Evolutionary conservation across 1,140 invertebrate genomes (phyloP), one percentile per base, ranked within the genome.

Genomic region (Nixonia krombeini): DNA sequence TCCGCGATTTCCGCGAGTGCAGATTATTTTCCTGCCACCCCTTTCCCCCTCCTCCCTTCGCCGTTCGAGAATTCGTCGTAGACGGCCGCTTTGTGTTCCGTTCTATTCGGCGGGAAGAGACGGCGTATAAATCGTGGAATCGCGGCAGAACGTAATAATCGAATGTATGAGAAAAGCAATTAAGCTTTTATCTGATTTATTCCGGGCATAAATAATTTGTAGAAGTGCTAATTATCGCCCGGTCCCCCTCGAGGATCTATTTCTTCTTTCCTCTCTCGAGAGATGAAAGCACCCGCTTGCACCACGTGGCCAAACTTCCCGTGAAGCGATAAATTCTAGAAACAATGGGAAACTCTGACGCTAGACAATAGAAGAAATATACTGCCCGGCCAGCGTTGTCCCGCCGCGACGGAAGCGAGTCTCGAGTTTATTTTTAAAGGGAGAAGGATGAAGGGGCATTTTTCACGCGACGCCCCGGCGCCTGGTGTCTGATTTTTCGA

Each of bases 321-420:
- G 73, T 82, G 78, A 79, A 81, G 72, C 77, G 78, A 82, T 83
- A 83, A 83, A 83, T 83, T 81, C 70, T 62, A 75, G 76, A 83
- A 83, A 83, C 80, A 83, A 83, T 83, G 81, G 79, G 74, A 82
- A 82, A 82, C 80, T 81, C 76, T 52, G 46, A 35, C 23, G 67
- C 74, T 81, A 81, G 78, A 82, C 78, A 83, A 83, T 83, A 81
- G 80, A 81, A 83, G 77, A 83, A 81, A 82, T 82, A 75, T 80
- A 79, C 42, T 26, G 51, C 52, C 56, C 41, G 10, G 40, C 44
- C 28, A 52, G 35, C 37, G 23, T 28, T 53, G 35, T 45, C 46
- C 26, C 29, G 28, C 37, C 28, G 31, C 53, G 55, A 75, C 77
- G 76, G 73, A 78, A 79, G 62, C 59, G 63, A 35, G 38, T 74